Evolutionary conservation across 2,888 invertebrate genomes (phyloP).

Genomic region (Masnerella sp.): DNA sequence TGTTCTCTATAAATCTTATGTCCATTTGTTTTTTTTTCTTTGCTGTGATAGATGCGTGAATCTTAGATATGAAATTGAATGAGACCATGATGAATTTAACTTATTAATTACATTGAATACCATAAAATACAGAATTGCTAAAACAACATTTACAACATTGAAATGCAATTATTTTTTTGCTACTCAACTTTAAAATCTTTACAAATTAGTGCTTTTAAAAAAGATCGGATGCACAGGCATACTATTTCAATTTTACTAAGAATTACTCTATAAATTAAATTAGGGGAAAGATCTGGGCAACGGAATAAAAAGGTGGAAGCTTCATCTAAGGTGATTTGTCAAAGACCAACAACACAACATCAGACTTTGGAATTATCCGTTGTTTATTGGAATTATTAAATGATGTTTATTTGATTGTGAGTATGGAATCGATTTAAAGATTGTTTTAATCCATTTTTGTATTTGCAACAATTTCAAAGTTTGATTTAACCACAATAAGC

Average conservation of each 20-base stretch:
- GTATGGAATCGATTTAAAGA: too few relatives aligned
- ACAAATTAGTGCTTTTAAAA: constrained; percentile 10
- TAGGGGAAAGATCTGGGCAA: constrained; percentile 1
- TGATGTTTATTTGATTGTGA: neutral
- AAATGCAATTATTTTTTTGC: constrained; percentile 23
- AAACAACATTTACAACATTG: constrained; percentile 15
- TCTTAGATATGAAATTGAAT: constrained; percentile 1
- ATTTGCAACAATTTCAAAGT: constrained; percentile 42
- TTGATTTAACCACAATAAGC: constrained; percentile 22
- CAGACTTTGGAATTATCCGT: constrained; percentile 31
- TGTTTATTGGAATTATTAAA: neutral
- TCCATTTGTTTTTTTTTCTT: constrained; percentile 2
- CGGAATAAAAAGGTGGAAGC: constrained; percentile 10
- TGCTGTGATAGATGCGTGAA: constrained; percentile 8
- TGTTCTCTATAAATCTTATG: neutral
- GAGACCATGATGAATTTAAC: constrained; percentile 11
- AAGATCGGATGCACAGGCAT: constrained; percentile 13
- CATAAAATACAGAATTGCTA: constrained; percentile 10
- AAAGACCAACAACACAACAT: neutral
- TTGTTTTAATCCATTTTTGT: too few relatives aligned
- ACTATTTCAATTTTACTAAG: constrained; percentile 7
- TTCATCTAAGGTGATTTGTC: constrained; percentile 5
- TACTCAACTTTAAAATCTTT: too few relatives aligned
- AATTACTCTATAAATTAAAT: neutral
- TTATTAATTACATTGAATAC: constrained; percentile 3